Conservation (phyloP, 1,140 invertebrate genomes). For the Monomorium pharaonis region DNA sequence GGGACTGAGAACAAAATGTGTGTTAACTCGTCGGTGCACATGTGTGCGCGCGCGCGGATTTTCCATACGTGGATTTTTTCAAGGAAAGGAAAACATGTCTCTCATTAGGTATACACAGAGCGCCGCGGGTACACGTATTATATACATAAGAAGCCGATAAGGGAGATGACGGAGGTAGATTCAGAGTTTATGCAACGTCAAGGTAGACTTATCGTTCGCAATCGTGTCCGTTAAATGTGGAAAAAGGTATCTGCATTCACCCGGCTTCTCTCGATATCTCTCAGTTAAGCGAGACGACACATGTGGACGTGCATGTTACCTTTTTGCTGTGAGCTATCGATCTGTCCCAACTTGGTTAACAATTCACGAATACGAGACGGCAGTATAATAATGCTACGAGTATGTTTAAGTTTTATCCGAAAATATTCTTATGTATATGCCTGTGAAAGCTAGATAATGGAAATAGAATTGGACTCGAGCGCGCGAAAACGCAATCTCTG, state of each 20-base stretch:
- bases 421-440: constrained; percentile 8
- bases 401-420: neutral
- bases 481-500: constrained; percentile 19
- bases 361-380: neutral
- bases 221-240: neutral
- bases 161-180: neutral
- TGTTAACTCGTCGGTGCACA: neutral
- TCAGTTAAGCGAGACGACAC: neutral
- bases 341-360: neutral
- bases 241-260: neutral
- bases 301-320: neutral
- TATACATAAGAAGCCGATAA: neutral
- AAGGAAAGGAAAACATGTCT: neutral
- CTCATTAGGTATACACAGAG: neutral
- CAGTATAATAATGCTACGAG: neutral
- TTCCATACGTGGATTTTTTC: constrained; percentile 5
- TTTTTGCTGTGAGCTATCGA: neutral
- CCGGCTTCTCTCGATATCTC: neutral
- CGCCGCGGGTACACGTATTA: neutral
- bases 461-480: constrained; percentile 1
- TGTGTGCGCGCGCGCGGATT: too few relatives aligned
- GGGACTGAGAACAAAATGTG: neutral
- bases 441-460: neutral
- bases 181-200: neutral
- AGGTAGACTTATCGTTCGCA: neutral